Base-by-base conservation (phyloP, 1,140 invertebrate genomes). In the Lethrus apterus region DNA sequence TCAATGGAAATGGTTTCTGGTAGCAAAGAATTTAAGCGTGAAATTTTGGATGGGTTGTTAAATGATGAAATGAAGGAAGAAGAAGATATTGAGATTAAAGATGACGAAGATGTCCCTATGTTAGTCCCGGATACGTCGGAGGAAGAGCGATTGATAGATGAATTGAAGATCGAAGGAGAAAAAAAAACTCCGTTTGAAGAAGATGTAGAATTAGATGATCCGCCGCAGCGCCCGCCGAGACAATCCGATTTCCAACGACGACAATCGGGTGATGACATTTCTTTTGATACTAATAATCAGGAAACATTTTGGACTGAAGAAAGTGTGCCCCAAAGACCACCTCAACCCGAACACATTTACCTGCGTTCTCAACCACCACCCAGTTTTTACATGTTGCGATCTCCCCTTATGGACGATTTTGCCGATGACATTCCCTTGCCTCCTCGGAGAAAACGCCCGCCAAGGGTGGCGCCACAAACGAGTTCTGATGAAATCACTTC, bases 401-500 rank as follows among this genome's bases (percentile, higher is more conserved):
- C 59, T 57, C 69, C 68, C 8, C 73, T 76, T 24, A 78, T 78
- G 21, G 70, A 52, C 9, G 50, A 36, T 34, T 29, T 52, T 26
- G 41, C 51, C 19, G 53, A 60, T 15, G 57, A 62, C 61, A 64
- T 64, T 64, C 64, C 62, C 68, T 44, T 53, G 18, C 54, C 56
- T 11, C 59, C 63, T 23, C 50, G 57, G 20, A 52, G 26, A 59
- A 65, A 54, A 52, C 60, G 53, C 55, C 65, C 49, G 55, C 18
- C 64, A 51, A 49, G 58, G 60, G 24, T 63, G 46, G 38, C 60
- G 52, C 31, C 67, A 58, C 41, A 67, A 42, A 73, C 73, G 0
- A 75, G 72, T 57, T 73, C 71, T 3, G 73, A 73, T 18, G 71
- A 73, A 18, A 65, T 54, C 44, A 29, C 67, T 47, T 18, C 43